Evolutionary conservation across 2,797 vertebrate genomes (phyloP).

Genomic region (Myotis daubentonii): DNA sequence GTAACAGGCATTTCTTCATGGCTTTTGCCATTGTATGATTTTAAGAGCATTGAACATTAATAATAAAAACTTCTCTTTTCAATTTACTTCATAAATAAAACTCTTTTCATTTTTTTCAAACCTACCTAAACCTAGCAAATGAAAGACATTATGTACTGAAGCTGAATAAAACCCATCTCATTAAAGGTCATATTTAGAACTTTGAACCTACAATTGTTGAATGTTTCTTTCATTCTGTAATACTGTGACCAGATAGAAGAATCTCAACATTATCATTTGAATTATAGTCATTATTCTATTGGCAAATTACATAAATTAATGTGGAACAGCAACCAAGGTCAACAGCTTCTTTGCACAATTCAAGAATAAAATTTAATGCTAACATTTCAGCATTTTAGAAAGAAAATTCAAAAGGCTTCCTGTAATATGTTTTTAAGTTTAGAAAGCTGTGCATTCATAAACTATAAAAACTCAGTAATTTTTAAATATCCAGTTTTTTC

Average conservation of each 20-base stretch:
- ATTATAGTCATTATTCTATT: constrained; percentile 49
- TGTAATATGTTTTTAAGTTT: not conserved
- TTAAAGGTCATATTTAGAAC: constrained; percentile 63
- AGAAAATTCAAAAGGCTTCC: constrained; percentile 17
- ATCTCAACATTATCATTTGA: constrained; percentile 4
- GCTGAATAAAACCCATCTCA: not conserved
- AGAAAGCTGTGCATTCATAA: constrained; percentile 28
- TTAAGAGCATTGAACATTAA: constrained; percentile 35
- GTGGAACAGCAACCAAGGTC: constrained; percentile 46
- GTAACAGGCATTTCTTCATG: not conserved
- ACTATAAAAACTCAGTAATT: constrained; percentile 32
- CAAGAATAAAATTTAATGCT: constrained; percentile 53
- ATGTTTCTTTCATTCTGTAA: constrained; percentile 60
- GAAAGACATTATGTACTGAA: not conserved
- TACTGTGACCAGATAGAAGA: not conserved
- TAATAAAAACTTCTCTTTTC: constrained; percentile 18
- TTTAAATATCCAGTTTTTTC: not conserved
- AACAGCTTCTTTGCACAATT: constrained; percentile 44
- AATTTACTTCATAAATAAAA: constrained; percentile 52
- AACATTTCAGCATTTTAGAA: constrained; percentile 29
- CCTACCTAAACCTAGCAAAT: constrained; percentile 13
- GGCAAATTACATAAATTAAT: constrained; percentile 41
- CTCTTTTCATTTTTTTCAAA: constrained; percentile 48
- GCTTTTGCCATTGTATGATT: not conserved
- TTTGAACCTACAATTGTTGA: not conserved